Conservation (phyloP, 1,140 invertebrate species). For the Pseudomyrmex cubaensis region DNA sequence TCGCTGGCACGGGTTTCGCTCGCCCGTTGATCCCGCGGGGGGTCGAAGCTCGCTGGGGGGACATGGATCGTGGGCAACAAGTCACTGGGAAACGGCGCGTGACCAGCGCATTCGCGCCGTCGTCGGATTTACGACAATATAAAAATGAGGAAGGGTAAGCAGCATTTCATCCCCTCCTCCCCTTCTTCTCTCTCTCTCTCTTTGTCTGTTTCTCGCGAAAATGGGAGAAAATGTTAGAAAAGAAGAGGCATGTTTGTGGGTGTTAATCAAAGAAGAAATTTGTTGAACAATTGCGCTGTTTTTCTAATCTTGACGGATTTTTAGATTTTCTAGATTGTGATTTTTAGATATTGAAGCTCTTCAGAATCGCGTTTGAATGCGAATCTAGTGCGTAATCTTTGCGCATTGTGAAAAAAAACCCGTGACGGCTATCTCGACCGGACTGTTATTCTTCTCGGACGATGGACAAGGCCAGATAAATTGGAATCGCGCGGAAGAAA, state of each 20-base stretch:
- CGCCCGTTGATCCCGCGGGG: slow-evolving; percentile 36
- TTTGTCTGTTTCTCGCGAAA: not conserved
- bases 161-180: not conserved
- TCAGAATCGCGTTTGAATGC: slow-evolving; percentile 18
- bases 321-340: too few species aligned
- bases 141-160: slow-evolving; percentile 63
- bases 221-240: not conserved
- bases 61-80: slow-evolving; percentile 76
- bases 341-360: not conserved
- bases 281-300: not conserved
- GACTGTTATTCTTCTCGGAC: slow-evolving; percentile 61
- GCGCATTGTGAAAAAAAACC: not conserved
- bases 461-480: slow-evolving; percentile 58
- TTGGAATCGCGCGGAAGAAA: slow-evolving; percentile 63
- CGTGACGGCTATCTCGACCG: slow-evolving; percentile 22
- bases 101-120: slow-evolving; percentile 60
- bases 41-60: slow-evolving; percentile 40
- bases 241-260: not conserved
- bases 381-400: slow-evolving; percentile 38
- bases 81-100: slow-evolving; percentile 76
- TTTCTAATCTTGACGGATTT: not conserved
- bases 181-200: not conserved
- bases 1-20: slow-evolving; percentile 61
- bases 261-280: not conserved
- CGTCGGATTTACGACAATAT: slow-evolving; percentile 66